These are phyloP conservation scores for Liodrosophila aerea DNA, from an alignment of 2,888 invertebrate genomes.

Conservation along the genomic window DNA sequence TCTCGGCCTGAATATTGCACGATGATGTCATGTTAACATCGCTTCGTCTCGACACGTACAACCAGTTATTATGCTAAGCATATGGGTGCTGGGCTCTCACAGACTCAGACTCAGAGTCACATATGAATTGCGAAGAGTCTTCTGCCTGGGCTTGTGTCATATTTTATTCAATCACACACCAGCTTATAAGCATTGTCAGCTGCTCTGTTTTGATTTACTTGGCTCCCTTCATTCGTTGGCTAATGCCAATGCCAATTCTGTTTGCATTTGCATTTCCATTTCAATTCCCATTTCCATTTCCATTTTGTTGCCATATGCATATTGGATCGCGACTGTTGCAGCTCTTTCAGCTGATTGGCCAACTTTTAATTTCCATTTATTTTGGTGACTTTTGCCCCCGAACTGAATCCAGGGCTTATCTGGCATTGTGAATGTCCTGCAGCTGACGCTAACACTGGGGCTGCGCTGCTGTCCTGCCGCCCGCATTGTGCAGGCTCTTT, in stretches of 20 bases:
- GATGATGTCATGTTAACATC: slow-evolving; percentile 67
- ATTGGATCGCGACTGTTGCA: slow-evolving; percentile 20
- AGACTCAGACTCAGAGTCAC: slow-evolving; percentile 1
- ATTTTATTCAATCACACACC: slow-evolving; percentile 35
- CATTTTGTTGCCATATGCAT: slow-evolving; percentile 21
- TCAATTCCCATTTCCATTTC: slow-evolving; percentile 27
- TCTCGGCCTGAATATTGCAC: slow-evolving; percentile 39
- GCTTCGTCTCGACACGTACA: slow-evolving; percentile 43
- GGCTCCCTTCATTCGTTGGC: slow-evolving; percentile 6
- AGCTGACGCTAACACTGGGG: slow-evolving; percentile 18
- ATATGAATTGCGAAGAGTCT: slow-evolving; percentile 19
- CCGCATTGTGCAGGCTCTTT: slow-evolving; percentile 51
- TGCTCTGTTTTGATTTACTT: slow-evolving; percentile 22
- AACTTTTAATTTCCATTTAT: slow-evolving; percentile 70
- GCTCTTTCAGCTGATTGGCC: slow-evolving; percentile 31
- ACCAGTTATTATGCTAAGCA: slow-evolving; percentile 48
- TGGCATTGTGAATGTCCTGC: slow-evolving; percentile 22
- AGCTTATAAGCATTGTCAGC: slow-evolving; percentile 17
- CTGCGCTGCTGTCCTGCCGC: too few species aligned
- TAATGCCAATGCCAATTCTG: background rate
- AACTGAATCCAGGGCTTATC: slow-evolving; percentile 48
- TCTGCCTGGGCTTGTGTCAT: slow-evolving; percentile 15
- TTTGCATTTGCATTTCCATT: slow-evolving; percentile 10
- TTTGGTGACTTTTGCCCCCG: slow-evolving; percentile 53
- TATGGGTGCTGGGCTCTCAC: slow-evolving; percentile 21